Base-by-base conservation (phyloP, 2,888 invertebrate species). In the Galeopsomyia nigrocyanea region DNA sequence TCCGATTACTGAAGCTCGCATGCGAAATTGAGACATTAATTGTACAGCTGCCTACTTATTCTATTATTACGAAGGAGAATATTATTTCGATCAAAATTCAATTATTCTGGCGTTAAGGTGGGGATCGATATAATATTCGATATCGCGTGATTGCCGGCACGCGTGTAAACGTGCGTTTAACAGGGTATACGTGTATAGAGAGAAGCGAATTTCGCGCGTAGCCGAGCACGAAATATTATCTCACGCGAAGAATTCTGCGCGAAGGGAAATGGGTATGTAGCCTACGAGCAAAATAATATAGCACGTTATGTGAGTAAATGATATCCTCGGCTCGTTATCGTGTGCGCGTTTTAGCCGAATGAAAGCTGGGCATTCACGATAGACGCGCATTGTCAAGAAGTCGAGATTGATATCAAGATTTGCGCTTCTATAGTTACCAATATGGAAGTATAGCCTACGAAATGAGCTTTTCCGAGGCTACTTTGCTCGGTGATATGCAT, bases 171-270 rank as follows among this genome's bases (percentile, higher is more conserved):
- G 55, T 31, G 5, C 13, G 46, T 53, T 61, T 14, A 14, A 39
- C 17, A 21, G 21, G 57, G 60, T 17, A n/a, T n/a, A n/a, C 51
- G 9, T 61, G 13, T 50, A 2, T 56, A 26, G 56, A 56, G 56
- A 61, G n/a, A n/a, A n/a, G 66, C 62, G 65, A 71, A 67, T 67
- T 71, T 71, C n/a, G 56, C 31, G 22, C 57, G 39, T 50, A 71
- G 56, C 56, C 65, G 50, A 50, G 58, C 49, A 58, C 66, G 62
- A 71, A 71, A 71, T 71, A 71, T 71, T 62, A 62, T 71, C 61
- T 62, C 22, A 39, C 49, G 46, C 50, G 50, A 69, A 71, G 62
- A 71, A 71, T 71, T 39, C n/a, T 26, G 26, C 62, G 39, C 39
- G 3, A 67, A 26, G 62, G 67, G 71, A 71, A 71, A 71, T 57